Base-by-base conservation (phyloP, 1,140 invertebrate species). In the Teleopsis dalmanni region DNA sequence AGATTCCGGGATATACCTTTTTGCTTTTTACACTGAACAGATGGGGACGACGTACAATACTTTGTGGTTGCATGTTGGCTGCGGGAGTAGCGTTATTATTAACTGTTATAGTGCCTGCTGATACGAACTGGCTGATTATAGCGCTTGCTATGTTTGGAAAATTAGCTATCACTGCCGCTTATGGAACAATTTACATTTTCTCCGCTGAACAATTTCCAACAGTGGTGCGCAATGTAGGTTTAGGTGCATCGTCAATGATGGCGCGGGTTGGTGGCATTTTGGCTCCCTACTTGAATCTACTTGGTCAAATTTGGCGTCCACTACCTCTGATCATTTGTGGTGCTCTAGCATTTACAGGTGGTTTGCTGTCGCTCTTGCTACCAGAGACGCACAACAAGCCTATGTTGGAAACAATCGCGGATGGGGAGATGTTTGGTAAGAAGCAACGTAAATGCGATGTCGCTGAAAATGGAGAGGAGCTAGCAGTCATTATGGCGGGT, bases 181-280 rank as follows among this genome's bases (percentile, higher is more conserved):
- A 87, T 59, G 84, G 82, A 13, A 80, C 86, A 1, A 80, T 90
- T 25, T 91, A 89, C 59, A 78, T 91, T 37, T 88, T 85, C 58
- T 83, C 88, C 6, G 82, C 83, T 2, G 88, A 92, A 72, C 82
- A 89, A 58, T 90, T 88, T 61, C 89, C 89, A 1, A 91, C 89
- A 0, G 81, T 86, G 3, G 81, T 92, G 36, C 74, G 89, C 44
- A 91, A 89, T 62, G 81, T 84, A 38, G 87, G 81, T 13, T 63
- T 91, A 45, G 88, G 88, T 1, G 80, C 84, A 7, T 78, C 83
- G 25, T 90, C 87, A 3, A 87, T 83, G 52, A 81, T 79, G 53
- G 88, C 87, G 3, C 72, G 88, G 46, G 67, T 90, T 46, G 87
- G 87, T 10, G 85, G 85, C 41, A 84, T 89, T 38, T 62, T 87